Conservation (phyloP, 2,888 invertebrate genomes). For the Hanleya hanleyi region DNA sequence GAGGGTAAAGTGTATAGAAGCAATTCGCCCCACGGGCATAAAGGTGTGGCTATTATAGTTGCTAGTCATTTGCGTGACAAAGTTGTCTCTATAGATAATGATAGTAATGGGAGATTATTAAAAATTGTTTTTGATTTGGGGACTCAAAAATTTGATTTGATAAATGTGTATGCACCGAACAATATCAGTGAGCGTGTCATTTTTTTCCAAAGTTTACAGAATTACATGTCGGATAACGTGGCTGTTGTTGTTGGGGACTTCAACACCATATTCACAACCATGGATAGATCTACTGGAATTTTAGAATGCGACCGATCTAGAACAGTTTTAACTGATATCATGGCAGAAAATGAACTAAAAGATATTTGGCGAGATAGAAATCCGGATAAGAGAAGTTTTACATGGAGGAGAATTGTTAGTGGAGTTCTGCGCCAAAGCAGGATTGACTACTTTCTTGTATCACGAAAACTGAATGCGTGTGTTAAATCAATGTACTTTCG, state of each 20-base stretch:
- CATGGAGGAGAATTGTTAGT: background rate
- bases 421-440: background rate
- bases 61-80: background rate
- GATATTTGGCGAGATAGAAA: no score
- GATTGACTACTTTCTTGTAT: background rate
- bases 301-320: background rate
- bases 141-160: constrained; percentile 11
- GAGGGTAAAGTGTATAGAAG: constrained; percentile 1
- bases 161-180: constrained; percentile 24
- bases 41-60: constrained; percentile 15
- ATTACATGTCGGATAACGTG: background rate
- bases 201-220: background rate
- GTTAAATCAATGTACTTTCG: background rate
- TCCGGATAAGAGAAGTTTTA: background rate
- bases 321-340: no score
- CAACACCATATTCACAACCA: background rate
- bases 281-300: background rate
- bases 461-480: background rate
- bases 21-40: background rate
- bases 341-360: no score
- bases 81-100: background rate
- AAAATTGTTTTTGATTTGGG: background rate
- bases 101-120: constrained; percentile 9
- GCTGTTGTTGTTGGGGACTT: background rate
- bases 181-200: background rate